Base-by-base conservation (phyloP, 1,140 invertebrate genomes). In the Anastrepha obliqua region DNA sequence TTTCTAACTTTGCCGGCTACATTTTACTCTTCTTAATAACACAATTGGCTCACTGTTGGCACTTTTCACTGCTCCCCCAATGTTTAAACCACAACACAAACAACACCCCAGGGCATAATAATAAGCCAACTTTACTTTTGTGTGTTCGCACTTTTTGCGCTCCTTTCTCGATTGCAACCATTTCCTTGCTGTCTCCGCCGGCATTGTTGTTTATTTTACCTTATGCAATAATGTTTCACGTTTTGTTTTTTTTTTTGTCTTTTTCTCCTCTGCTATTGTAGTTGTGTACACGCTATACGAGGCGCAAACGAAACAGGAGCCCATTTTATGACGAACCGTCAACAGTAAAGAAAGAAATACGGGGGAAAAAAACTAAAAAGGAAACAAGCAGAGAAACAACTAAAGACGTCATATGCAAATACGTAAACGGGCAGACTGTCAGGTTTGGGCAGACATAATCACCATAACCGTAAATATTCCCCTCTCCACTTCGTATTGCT, bases 71-170 rank as follows among this genome's bases (percentile, higher is more conserved):
- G 51, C 44, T 17, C 15, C n/a, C 13, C 64, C 7, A 74, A 39
- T 39, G 39, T 42, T 74, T 3, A 15, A 74, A 74, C 67, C 67
- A 74, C 67, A 74, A 74, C 67, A 47, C 42, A 74, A 47, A 74
- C 67, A 74, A 74, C 67, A 74, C 67, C 67, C 67, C 15, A 39
- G 67, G 67, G 67, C 67, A 74, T 74, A 74, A 74, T 74, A 74
- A 74, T 74, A 74, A 74, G 67, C 42, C 42, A 74, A 74, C 67
- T 74, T 74, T 74, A 74, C 67, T 17, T 74, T 42, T 13, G 67
- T n/a, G 67, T 74, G 15, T 74, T 74, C 39, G 42, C 39, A 15
- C 67, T 74, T 70, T 74, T 74, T 67, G 39, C 29, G 39, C 65
- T 44, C 39, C 4, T 29, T 11, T 70, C 42, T 42, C 29, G 29